phyloP scores from a whole-genome alignment of 2,113 vertebrate genomes.

The Nothocercus julius region DNA sequence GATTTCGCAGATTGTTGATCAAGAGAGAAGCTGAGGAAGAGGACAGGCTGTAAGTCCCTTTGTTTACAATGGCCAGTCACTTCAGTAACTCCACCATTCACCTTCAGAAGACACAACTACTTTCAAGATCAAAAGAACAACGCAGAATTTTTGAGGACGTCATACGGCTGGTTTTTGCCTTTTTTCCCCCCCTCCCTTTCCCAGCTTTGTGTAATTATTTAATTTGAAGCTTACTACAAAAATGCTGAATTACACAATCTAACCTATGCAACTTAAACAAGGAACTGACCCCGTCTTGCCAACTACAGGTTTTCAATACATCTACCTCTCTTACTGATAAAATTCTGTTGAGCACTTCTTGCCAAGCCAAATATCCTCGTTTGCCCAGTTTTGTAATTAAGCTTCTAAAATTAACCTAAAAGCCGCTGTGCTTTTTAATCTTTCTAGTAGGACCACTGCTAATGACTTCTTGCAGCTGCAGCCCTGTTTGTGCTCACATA shows the following conservation, averaged over 20 bases:
- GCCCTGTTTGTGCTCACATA: neutral
- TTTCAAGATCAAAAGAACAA: neutral
- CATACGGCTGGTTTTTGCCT: neutral
- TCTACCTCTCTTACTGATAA: conserved; percentile 5
- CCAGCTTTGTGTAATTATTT: neutral
- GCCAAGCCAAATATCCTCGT: conserved; percentile 44
- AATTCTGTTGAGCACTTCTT: conserved; percentile 19
- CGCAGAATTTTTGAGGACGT: neutral
- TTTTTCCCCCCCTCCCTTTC: too few relatives aligned
- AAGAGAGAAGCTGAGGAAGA: neutral
- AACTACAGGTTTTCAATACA: neutral
- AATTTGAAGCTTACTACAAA: neutral
- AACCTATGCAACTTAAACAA: neutral
- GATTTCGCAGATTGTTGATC: neutral
- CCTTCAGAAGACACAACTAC: neutral
- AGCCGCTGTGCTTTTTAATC: conserved; percentile 24
- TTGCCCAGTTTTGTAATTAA: conserved; percentile 59
- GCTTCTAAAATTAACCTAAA: conserved; percentile 59
- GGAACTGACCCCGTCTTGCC: neutral
- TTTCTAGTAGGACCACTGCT: neutral
- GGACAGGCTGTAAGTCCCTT: neutral
- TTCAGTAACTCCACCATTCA: neutral
- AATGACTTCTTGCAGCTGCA: conserved; percentile 40
- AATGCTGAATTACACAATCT: neutral
- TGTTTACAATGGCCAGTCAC: accelerated